Evolutionary conservation across 92 coral and sea anemone genomes (phyloP).

Genomic region (Actinostola sp.): DNA sequence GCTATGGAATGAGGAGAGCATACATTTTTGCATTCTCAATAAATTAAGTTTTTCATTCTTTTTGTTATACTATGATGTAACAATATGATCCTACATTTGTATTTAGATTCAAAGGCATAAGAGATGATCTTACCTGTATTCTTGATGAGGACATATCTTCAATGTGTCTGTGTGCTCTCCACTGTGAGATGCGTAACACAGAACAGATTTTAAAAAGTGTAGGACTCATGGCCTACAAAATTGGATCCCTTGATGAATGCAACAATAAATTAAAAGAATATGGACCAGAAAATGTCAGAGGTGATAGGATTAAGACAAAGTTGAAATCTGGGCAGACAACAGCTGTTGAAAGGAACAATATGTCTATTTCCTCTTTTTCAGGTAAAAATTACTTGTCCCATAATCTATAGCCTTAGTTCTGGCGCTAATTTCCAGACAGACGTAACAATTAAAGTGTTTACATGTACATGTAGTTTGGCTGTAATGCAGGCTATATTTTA

Average conservation of each 20-base stretch:
- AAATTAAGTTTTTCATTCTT: neutral
- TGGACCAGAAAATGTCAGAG: constrained; percentile 31
- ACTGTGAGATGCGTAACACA: constrained; percentile 31
- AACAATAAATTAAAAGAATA: neutral
- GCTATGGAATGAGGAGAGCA: too few relatives aligned
- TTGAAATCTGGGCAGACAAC: constrained; percentile 37
- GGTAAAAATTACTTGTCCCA: too few relatives aligned
- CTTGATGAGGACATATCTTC: constrained; percentile 27
- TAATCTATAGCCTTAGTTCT: too few relatives aligned
- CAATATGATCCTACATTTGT: too few relatives aligned
- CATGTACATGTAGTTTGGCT: too few relatives aligned
- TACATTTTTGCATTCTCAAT: too few relatives aligned
- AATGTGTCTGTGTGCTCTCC: constrained; percentile 28
- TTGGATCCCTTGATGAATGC: constrained; percentile 25
- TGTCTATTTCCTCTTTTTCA: constrained; percentile 33
- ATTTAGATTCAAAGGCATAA: constrained; percentile 25
- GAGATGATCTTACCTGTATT: constrained; percentile 33
- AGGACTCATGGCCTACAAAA: constrained; percentile 33
- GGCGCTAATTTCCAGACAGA: too few relatives aligned
- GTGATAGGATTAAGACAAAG: constrained; percentile 21
- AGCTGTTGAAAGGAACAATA: constrained; percentile 11
- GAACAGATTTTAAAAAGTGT: constrained; percentile 37
- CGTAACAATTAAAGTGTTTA: too few relatives aligned
- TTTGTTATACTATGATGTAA: neutral
- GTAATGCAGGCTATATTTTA: too few relatives aligned